Evolutionary conservation across 2,888 invertebrate genomes (phyloP).

Genomic region (Autographa gamma): DNA sequence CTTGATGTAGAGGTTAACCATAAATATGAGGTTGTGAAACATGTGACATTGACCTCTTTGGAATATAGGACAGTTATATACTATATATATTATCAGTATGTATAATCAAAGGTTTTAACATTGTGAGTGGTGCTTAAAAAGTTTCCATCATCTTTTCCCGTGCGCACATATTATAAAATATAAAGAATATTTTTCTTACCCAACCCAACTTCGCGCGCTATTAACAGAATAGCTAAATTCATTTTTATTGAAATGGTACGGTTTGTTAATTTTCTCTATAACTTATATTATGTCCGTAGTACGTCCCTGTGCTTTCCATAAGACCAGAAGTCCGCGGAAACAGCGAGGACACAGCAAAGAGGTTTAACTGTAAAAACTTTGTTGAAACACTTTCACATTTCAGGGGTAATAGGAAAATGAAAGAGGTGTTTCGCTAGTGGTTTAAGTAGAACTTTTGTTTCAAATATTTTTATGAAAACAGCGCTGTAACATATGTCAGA

Average conservation of each 20-base stretch:
- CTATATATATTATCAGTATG: too few species aligned
- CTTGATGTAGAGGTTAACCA: neutral
- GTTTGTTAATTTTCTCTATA: neutral
- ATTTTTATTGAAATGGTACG: too few species aligned
- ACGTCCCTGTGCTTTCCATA: neutral
- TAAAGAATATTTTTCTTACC: too few species aligned
- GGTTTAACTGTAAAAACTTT: constrained; percentile 19
- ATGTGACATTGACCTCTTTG: constrained; percentile 1
- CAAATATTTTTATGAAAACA: neutral
- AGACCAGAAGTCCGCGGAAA: neutral
- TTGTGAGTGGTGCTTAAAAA: neutral
- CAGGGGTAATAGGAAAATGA: constrained; percentile 7
- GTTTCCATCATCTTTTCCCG: neutral
- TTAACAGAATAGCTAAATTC: neutral
- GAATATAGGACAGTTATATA: neutral
- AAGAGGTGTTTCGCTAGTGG: neutral
- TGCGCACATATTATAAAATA: neutral
- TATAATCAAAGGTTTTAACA: neutral
- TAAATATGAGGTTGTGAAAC: neutral
- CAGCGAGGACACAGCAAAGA: constrained; percentile 9
- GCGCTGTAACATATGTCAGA: neutral
- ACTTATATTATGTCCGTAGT: neutral
- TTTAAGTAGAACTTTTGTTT: too few species aligned
- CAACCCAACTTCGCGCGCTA: too few species aligned
- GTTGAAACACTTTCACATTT: constrained; percentile 8